Conservation (phyloP, 2,113 vertebrate genomes). For the Coreoperca whiteheadi region DNA sequence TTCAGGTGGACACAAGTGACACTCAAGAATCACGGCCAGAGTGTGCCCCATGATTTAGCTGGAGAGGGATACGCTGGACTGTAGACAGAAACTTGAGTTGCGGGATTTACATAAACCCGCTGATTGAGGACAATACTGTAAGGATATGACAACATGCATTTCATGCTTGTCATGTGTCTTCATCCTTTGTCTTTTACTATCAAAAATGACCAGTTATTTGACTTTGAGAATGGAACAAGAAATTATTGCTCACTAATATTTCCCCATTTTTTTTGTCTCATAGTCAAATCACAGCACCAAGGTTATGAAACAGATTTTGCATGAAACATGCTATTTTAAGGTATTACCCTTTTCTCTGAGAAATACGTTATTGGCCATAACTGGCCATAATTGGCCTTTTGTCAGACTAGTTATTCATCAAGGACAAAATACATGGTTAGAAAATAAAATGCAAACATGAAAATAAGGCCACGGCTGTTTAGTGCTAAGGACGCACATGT, state of each 20-base stretch:
- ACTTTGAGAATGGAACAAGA: conserved; percentile 34
- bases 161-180: conserved; percentile 23
- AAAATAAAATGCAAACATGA: conserved; percentile 47
- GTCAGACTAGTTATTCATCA: conserved; percentile 23
- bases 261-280: background rate
- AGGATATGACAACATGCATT: conserved; percentile 15
- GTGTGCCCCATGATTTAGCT: conserved; percentile 65
- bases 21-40: conserved; percentile 81
- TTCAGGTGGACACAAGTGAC: conserved; percentile 85
- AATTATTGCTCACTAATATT: background rate
- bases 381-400: conserved; percentile 36
- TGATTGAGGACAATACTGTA: conserved; percentile 53
- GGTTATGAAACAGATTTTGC: conserved; percentile 44
- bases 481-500: background rate
- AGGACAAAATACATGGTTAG: conserved; percentile 24
- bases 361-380: conserved; percentile 22
- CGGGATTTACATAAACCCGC: conserved; percentile 71
- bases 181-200: conserved; percentile 38
- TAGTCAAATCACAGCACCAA: conserved; percentile 18
- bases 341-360: background rate
- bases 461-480: conserved; percentile 34
- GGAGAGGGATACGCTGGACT: conserved; percentile 58
- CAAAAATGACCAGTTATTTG: conserved; percentile 32
- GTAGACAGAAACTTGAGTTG: conserved; percentile 55
- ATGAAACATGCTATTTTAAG: no score